phyloP scores from a whole-genome alignment of 2,113 vertebrate genomes.

The Dinomys branickii region DNA sequence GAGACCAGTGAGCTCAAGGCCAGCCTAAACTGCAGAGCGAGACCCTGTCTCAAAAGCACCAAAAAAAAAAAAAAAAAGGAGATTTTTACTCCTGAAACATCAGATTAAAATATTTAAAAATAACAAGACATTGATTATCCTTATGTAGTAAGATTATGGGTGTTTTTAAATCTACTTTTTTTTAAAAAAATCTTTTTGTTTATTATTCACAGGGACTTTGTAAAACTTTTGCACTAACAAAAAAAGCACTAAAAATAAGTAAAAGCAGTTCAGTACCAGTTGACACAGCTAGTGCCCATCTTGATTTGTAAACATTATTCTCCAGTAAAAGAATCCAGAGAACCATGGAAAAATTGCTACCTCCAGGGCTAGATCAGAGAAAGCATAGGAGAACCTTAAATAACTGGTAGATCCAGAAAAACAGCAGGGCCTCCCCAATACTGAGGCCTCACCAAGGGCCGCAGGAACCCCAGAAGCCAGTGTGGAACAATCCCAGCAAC shows the following conservation, averaged over 20 bases:
- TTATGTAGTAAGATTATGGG: neutral
- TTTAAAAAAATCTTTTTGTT: neutral
- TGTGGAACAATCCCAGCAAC: neutral
- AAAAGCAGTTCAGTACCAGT: neutral
- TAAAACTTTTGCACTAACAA: neutral
- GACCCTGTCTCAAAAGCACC: no score
- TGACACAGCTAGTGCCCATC: neutral
- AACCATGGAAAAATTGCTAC: neutral
- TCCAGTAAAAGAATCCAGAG: neutral
- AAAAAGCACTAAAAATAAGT: neutral
- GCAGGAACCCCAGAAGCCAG: neutral
- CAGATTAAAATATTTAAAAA: neutral
- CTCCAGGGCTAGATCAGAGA: neutral
- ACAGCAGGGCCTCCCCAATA: neutral
- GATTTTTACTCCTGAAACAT: neutral
- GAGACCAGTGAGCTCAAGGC: no score
- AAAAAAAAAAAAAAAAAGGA: no score
- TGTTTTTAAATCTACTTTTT: neutral
- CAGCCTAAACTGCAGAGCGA: no score
- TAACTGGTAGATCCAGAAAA: neutral
- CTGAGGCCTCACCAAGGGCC: neutral
- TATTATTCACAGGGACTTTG: neutral
- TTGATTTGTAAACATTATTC: neutral
- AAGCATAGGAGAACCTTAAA: neutral
- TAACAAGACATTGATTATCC: neutral